phyloP scores from a whole-genome alignment of 2,888 invertebrate species.

The Caenorhabditis uteleia region DNA sequence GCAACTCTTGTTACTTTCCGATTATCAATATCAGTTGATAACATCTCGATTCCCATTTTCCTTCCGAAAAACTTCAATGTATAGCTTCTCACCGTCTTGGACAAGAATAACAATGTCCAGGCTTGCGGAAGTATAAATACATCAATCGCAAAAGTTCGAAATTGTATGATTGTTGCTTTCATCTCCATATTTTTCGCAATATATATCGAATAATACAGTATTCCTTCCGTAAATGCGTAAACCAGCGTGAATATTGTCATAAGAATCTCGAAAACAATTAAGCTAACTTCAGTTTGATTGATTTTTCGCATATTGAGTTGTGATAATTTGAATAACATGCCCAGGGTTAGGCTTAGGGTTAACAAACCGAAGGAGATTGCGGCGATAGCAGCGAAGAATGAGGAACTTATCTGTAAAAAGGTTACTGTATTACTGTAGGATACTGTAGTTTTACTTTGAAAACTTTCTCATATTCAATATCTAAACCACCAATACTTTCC shows the following conservation, averaged over 20 bases:
- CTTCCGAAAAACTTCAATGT: conserved; percentile 15
- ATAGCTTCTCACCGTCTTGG: conserved; percentile 21
- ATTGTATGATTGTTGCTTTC: conserved; percentile 32
- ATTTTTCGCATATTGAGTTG: conserved; percentile 23
- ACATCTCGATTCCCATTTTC: conserved; percentile 19
- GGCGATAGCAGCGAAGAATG: conserved; percentile 28
- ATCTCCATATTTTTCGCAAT: conserved; percentile 24
- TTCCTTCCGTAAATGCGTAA: conserved; percentile 35
- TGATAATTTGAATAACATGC: conserved; percentile 19
- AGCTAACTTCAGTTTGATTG: conserved; percentile 15
- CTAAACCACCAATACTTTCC: conserved; percentile 23
- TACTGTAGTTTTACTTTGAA: conserved; percentile 16
- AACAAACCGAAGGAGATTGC: conserved; percentile 24
- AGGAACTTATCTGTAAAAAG: conserved; percentile 29
- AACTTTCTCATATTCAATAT: conserved; percentile 33
- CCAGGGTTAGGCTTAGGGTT: conserved; percentile 24
- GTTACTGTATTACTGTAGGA: too few relatives aligned
- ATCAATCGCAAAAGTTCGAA: conserved; percentile 37
- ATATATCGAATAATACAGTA: conserved; percentile 32
- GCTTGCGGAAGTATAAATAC: conserved; percentile 40
- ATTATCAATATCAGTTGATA: conserved; percentile 8
- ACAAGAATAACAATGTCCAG: conserved; percentile 37
- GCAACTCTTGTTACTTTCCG: conserved; percentile 12
- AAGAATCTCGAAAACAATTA: conserved; percentile 38
- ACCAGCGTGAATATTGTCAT: conserved; percentile 37